Evolutionary conservation across 2,113 vertebrate genomes (phyloP).

Genomic region (Elaphurus davidianus): DNA sequence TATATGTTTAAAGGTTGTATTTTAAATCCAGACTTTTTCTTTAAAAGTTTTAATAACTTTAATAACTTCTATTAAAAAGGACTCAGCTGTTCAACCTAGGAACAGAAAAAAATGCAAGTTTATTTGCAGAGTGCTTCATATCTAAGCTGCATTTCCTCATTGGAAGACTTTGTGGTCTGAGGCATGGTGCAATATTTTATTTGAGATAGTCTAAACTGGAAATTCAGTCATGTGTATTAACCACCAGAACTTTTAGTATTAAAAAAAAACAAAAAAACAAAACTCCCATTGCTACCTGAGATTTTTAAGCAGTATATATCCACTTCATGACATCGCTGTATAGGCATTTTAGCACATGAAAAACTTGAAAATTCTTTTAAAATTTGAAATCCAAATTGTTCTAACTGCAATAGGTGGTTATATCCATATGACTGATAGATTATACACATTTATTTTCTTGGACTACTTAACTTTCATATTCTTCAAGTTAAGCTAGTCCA

Average conservation of each 20-base stretch:
- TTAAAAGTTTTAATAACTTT: neutral
- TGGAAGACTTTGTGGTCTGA: neutral
- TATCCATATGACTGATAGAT: neutral
- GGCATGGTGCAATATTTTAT: neutral
- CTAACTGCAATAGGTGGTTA: neutral
- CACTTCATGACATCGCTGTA: neutral
- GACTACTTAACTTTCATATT: neutral
- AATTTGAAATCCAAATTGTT: neutral
- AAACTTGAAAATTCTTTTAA: neutral
- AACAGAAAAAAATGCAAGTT: neutral
- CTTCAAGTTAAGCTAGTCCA: neutral
- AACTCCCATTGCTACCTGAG: neutral
- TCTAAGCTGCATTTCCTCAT: neutral
- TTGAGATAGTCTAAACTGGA: neutral
- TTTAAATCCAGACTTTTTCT: neutral
- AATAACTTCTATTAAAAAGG: neutral
- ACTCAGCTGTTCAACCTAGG: neutral
- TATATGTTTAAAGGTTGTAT: neutral
- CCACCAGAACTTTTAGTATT: neutral
- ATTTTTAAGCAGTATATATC: neutral
- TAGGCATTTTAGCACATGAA: neutral
- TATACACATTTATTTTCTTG: neutral
- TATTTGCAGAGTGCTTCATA: neutral
- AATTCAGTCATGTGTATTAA: neutral
- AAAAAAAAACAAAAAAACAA: neutral